A percentile compares a stretch with the other conserved stretches of the same genome.
Conservation (phyloP, 2,113 vertebrate species). For the Phalacrocorax pelagicus region DNA sequence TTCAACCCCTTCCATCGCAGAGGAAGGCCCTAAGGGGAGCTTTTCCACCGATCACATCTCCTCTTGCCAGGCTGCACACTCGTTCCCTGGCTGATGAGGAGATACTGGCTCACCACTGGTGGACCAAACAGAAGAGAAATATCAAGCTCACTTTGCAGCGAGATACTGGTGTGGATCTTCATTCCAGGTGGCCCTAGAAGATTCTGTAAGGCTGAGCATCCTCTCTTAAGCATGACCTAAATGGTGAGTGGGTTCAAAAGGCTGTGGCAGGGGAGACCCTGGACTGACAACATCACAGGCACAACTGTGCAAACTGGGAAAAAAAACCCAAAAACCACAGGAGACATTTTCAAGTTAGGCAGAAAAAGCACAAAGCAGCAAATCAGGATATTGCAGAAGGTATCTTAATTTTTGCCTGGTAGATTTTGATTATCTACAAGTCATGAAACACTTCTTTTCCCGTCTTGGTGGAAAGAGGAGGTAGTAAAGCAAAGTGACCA, state of each 20-base stretch:
- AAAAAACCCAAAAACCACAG: not conserved
- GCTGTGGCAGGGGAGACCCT: not conserved
- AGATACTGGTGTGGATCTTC: not conserved
- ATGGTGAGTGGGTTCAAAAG: not conserved
- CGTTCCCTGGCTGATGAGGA: not conserved
- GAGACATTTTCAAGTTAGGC: not conserved
- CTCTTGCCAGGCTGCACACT: not conserved
- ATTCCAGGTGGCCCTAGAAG: not conserved
- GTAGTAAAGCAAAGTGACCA: no score
- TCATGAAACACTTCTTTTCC: no score
- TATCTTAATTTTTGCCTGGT: not conserved
- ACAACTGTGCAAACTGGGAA: no score
- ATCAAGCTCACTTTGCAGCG: not conserved
- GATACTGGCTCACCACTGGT: not conserved
- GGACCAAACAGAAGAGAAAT: not conserved
- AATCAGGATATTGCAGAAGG: not conserved
- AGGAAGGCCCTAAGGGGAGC: not conserved
- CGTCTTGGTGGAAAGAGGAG: no score
- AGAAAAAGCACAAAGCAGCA: not conserved
- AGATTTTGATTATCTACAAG: no score
- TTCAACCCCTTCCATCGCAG: not conserved
- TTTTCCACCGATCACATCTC: rapidly evolving
- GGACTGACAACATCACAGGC: rapidly evolving
- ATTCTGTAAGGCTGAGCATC: not conserved
- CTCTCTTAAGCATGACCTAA: not conserved